Percentiles rank a stretch among this genome's conserved stretches.
These are phyloP conservation scores for Fringilla coelebs DNA, from an alignment of 2,797 vertebrate genomes.

Conservation along the genomic window DNA sequence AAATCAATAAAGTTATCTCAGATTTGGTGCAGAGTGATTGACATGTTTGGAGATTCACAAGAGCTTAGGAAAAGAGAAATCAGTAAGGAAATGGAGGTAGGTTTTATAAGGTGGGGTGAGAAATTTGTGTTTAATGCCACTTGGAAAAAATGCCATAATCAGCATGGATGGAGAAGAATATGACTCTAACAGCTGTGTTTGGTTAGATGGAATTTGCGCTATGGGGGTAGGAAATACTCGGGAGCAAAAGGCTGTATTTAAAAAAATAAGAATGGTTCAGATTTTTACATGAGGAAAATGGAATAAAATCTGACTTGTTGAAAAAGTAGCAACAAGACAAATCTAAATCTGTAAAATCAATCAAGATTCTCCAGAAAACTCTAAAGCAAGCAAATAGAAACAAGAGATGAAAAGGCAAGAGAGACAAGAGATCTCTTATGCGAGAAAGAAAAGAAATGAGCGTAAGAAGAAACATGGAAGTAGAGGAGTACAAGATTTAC, in stretches of 20 bases:
- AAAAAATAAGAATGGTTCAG: background rate
- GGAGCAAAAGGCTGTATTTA: background rate
- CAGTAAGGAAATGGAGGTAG: background rate
- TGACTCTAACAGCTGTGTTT: background rate
- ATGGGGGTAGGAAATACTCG: rapidly evolving
- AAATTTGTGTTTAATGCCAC: background rate
- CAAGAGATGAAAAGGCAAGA: background rate
- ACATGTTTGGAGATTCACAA: background rate
- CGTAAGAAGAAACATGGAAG: background rate
- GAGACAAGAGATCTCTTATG: background rate
- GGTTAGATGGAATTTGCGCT: background rate
- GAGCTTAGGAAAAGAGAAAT: background rate
- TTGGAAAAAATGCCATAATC: background rate
- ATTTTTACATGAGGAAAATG: background rate
- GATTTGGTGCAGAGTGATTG: background rate
- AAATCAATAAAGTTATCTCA: background rate
- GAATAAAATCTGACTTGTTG: background rate
- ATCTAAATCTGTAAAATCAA: background rate
- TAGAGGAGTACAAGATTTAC: background rate
- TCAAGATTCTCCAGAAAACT: background rate
- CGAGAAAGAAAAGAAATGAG: background rate
- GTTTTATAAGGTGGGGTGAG: background rate
- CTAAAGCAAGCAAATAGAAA: background rate
- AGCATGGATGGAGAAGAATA: background rate
- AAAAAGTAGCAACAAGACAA: background rate